Conservation (phyloP, 2,888 invertebrate genomes). For the Trissolcus japonicus region DNA sequence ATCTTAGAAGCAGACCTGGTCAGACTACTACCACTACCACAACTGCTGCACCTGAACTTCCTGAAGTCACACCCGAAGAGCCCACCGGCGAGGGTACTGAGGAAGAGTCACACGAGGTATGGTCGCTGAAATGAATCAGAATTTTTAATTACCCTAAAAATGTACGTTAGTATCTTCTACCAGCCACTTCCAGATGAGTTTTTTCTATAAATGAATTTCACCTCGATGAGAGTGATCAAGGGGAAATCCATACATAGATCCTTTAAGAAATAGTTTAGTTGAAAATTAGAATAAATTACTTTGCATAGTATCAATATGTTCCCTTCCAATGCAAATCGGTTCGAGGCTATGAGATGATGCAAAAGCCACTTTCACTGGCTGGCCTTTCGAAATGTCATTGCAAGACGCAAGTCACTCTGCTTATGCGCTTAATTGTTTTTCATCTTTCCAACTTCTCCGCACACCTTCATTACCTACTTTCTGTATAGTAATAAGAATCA, state of each 20-base stretch:
- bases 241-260: too few species aligned
- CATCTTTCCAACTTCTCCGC: constrained; percentile 38
- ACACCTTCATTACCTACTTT: constrained; percentile 16
- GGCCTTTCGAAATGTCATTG: constrained; percentile 73
- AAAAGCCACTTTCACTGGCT: constrained; percentile 69
- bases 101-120: constrained; percentile 73
- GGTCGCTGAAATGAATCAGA: too few species aligned
- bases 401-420: constrained; percentile 53
- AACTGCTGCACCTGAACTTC: constrained; percentile 72
- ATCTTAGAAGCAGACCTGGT: constrained; percentile 79
- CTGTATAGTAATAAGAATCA: neutral
- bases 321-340: constrained; percentile 57
- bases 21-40: constrained; percentile 75
- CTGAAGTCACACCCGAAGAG: constrained; percentile 68
- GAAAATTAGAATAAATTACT: constrained; percentile 56
- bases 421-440: constrained; percentile 54
- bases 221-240: neutral
- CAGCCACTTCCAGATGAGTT: neutral
- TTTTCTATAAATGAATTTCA: neutral
- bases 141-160: neutral
- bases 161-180: neutral
- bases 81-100: constrained; percentile 73
- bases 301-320: constrained; percentile 32
- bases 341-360: constrained; percentile 60
- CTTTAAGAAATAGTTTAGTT: constrained; percentile 11